phyloP scores from a whole-genome alignment of 2,888 invertebrate species.

The Netelia virgata region DNA sequence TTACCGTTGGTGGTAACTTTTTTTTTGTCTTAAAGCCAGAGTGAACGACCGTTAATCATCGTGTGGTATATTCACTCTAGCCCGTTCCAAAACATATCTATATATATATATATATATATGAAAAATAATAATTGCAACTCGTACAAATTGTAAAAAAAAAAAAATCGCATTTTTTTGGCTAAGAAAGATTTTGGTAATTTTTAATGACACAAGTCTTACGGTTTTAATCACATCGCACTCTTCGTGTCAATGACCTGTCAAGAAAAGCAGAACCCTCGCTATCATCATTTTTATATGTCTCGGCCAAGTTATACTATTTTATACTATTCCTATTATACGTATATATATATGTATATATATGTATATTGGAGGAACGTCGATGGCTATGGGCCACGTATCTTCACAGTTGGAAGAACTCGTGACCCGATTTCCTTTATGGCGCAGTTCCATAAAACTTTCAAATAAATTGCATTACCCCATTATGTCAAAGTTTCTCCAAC shows the following conservation, averaged over 20 bases:
- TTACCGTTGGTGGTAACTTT: too few relatives aligned
- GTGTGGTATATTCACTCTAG: too few relatives aligned
- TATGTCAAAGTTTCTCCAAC: slow-evolving; percentile 65
- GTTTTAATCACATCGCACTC: slow-evolving; percentile 18
- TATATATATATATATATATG: too few relatives aligned
- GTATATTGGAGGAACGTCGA: slow-evolving; percentile 43
- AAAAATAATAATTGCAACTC: too few relatives aligned
- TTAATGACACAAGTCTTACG: background rate
- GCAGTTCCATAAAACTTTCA: slow-evolving; percentile 75
- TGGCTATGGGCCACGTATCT: slow-evolving; percentile 73
- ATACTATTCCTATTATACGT: background rate
- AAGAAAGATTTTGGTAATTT: background rate
- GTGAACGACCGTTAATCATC: too few relatives aligned
- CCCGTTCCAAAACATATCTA: too few relatives aligned
- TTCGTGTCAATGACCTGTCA: slow-evolving; percentile 1
- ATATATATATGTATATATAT: slow-evolving; percentile 9
- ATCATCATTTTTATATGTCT: slow-evolving; percentile 50
- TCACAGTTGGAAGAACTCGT: slow-evolving; percentile 73
- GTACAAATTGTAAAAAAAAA: too few relatives aligned
- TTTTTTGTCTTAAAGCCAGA: too few relatives aligned
- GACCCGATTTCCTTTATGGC: slow-evolving; percentile 76
- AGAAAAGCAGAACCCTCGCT: slow-evolving; percentile 30
- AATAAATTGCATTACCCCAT: slow-evolving; percentile 75
- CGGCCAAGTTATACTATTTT: slow-evolving; percentile 19
- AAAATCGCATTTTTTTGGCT: background rate